Conservation (phyloP, 2,797 vertebrate species). For the Capromys pilorides region DNA sequence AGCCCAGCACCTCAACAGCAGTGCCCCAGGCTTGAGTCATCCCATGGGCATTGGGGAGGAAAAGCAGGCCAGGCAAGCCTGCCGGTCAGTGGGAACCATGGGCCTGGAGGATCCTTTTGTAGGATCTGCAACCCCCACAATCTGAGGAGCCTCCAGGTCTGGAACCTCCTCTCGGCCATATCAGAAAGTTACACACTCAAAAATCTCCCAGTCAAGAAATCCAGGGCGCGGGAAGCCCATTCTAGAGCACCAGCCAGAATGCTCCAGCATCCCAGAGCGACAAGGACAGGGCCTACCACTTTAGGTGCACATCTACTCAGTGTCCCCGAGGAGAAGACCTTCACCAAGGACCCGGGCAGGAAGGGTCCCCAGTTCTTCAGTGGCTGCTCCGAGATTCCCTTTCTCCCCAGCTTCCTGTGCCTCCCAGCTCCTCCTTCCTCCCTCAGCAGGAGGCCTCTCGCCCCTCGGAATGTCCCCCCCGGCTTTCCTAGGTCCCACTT, state of each 20-base stretch:
- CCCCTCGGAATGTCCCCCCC: not conserved
- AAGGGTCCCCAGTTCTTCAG: not conserved
- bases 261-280: not conserved
- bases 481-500: too few relatives aligned
- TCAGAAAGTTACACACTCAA: not conserved
- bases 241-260: not conserved
- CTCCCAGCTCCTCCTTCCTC: not conserved
- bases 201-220: not conserved
- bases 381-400: not conserved
- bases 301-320: fast-evolving
- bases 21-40: too few relatives aligned
- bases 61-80: fast-evolving
- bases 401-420: not conserved
- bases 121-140: not conserved
- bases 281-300: not conserved
- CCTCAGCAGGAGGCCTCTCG: fast-evolving
- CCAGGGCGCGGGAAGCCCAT: not conserved
- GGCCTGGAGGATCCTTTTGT: not conserved
- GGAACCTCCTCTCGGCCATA: not conserved
- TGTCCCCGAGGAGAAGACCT: not conserved
- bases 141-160: not conserved
- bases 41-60: too few relatives aligned
- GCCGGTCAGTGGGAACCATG: not conserved
- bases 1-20: not conserved
- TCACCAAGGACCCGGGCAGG: too few relatives aligned